Conservation (phyloP, 1,140 invertebrate genomes). For the Ctenoplectra terminalis region DNA sequence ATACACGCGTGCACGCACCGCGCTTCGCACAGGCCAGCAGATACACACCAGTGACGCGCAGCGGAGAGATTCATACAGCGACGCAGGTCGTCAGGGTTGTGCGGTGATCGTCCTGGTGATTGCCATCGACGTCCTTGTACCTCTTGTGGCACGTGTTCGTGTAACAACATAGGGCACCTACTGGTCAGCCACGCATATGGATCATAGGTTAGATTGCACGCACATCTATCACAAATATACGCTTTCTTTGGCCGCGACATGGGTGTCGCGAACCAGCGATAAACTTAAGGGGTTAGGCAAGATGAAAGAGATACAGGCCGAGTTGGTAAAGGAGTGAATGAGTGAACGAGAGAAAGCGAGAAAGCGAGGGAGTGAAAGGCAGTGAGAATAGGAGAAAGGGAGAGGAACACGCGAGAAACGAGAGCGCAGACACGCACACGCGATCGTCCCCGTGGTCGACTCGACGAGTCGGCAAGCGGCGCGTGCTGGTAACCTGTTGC, state of each 20-base stretch:
- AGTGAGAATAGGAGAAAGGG: slow-evolving; percentile 35
- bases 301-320: neutral
- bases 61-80: slow-evolving; percentile 11
- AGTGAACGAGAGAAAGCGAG: neutral
- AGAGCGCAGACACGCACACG: slow-evolving; percentile 64
- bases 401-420: slow-evolving; percentile 60
- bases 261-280: too few species aligned
- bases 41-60: slow-evolving; percentile 38
- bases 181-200: slow-evolving; percentile 72
- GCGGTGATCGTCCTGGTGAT: slow-evolving; percentile 25
- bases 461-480: slow-evolving; percentile 59
- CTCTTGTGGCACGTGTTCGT: slow-evolving; percentile 32
- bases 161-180: slow-evolving; percentile 31
- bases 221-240: neutral
- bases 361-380: slow-evolving; percentile 4
- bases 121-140: slow-evolving; percentile 10
- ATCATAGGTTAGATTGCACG: slow-evolving; percentile 79
- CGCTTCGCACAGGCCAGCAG: slow-evolving; percentile 28
- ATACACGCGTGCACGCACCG: slow-evolving; percentile 46
- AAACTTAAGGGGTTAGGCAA: too few species aligned
- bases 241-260: too few species aligned
- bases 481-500: slow-evolving; percentile 72
- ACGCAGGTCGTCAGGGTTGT: slow-evolving; percentile 13
- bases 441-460: slow-evolving; percentile 58
- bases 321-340: neutral